These are phyloP conservation scores for Physella acuta DNA, from an alignment of 1,140 invertebrate species.

Conservation along the genomic window DNA sequence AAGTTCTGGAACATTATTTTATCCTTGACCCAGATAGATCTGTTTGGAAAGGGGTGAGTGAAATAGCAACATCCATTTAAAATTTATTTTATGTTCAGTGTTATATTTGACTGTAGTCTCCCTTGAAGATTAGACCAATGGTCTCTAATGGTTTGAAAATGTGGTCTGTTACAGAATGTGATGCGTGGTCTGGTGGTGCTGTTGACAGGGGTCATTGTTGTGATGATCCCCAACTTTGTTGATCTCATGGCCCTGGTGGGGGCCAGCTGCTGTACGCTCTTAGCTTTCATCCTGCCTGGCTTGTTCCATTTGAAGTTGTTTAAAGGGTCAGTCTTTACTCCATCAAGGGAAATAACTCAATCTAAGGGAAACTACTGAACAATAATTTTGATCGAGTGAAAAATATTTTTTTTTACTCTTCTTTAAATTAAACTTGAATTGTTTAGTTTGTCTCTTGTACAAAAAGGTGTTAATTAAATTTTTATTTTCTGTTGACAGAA, in stretches of 20 bases:
- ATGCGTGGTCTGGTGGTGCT: slow-evolving; percentile 55
- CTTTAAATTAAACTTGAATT: too few species aligned
- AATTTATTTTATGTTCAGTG: background rate
- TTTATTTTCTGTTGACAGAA: too few species aligned
- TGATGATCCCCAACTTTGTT: slow-evolving; percentile 62
- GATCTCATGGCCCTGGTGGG: slow-evolving; percentile 63
- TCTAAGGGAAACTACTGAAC: too few species aligned
- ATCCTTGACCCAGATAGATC: slow-evolving; percentile 45
- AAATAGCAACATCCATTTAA: background rate
- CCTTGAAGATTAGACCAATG: background rate
- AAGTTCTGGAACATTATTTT: slow-evolving; percentile 58
- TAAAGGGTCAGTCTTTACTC: slow-evolving; percentile 58
- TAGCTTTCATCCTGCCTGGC: slow-evolving; percentile 62
- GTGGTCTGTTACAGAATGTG: slow-evolving; percentile 60
- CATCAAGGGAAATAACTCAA: too few species aligned
- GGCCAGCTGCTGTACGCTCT: slow-evolving; percentile 62
- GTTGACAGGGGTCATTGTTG: slow-evolving; percentile 59
- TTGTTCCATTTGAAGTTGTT: slow-evolving; percentile 60
- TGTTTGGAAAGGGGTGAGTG: slow-evolving; percentile 56
- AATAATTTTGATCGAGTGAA: too few species aligned
- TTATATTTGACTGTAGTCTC: background rate
- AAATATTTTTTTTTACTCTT: too few species aligned
- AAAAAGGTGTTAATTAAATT: too few species aligned
- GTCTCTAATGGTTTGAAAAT: too few species aligned
- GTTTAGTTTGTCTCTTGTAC: too few species aligned